These are phyloP conservation scores for Crocuta crocuta DNA, from an alignment of 2,113 vertebrate genomes.

Conservation along the genomic window DNA sequence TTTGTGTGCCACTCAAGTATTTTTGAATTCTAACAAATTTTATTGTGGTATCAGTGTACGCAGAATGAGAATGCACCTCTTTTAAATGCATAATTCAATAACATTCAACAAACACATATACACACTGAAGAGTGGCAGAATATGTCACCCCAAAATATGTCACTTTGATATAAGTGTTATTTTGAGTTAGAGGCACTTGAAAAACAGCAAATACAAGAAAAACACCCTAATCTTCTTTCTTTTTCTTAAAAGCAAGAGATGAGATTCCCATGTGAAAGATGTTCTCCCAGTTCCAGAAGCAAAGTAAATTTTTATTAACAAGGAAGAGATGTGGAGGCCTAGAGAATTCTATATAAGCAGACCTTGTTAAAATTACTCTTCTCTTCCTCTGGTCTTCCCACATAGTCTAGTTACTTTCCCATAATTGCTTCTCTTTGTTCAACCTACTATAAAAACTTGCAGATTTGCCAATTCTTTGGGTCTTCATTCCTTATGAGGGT, in stretches of 20 bases:
- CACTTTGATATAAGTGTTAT: background rate
- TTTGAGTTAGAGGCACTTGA: background rate
- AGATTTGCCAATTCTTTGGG: background rate
- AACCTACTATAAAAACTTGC: background rate
- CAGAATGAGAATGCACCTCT: background rate
- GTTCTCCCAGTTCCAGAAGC: background rate
- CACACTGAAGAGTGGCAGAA: background rate
- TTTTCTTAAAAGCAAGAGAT: background rate
- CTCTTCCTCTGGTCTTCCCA: background rate
- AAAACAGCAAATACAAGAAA: background rate
- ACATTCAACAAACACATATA: background rate
- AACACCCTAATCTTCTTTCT: background rate
- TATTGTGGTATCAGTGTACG: background rate
- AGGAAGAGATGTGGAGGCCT: background rate
- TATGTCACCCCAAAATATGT: background rate
- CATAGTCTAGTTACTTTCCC: background rate
- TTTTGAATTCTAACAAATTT: slow-evolving; percentile 20
- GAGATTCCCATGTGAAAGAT: background rate
- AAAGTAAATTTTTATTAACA: background rate
- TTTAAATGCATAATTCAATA: background rate
- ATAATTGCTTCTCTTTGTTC: background rate
- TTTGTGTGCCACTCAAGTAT: background rate
- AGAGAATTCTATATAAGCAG: background rate
- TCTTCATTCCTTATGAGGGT: background rate
- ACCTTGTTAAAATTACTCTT: background rate